These are phyloP conservation scores for Mirounga angustirostris DNA, from an alignment of 2,113 vertebrate species.

Conservation along the genomic window DNA sequence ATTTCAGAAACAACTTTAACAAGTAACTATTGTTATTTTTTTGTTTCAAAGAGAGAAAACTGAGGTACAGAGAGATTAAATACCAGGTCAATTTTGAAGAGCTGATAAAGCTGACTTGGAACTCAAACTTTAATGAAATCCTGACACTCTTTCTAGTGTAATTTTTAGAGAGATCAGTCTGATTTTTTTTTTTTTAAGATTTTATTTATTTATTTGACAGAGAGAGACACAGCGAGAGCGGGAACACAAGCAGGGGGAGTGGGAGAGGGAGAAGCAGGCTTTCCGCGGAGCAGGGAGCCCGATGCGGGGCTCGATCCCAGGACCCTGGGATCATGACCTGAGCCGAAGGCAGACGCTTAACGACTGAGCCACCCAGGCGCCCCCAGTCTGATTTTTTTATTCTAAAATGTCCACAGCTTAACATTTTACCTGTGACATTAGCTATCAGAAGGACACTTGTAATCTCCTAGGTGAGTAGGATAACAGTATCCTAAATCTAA, in stretches of 20 bases:
- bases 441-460: conserved; percentile 84
- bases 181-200: conserved; percentile 69
- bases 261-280: too few species aligned
- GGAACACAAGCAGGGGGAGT: too few species aligned
- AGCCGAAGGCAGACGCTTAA: too few species aligned
- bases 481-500: conserved; percentile 87
- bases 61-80: background rate
- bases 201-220: too few species aligned
- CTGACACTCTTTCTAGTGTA: background rate
- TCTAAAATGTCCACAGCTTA: conserved; percentile 82
- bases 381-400: conserved; percentile 82
- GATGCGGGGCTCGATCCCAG: too few species aligned
- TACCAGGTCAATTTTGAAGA: background rate
- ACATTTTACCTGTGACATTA: conserved; percentile 87
- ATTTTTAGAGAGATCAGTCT: conserved; percentile 72
- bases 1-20: background rate
- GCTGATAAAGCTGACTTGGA: background rate
- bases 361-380: too few species aligned
- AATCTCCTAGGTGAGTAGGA: conserved; percentile 85
- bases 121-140: background rate
- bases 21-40: background rate
- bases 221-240: too few species aligned
- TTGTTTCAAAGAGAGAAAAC: background rate
- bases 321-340: too few species aligned
- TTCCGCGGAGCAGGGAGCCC: too few species aligned